Evolutionary conservation across 1,140 invertebrate species (phyloP).

Genomic region (Papilio glaucus): DNA sequence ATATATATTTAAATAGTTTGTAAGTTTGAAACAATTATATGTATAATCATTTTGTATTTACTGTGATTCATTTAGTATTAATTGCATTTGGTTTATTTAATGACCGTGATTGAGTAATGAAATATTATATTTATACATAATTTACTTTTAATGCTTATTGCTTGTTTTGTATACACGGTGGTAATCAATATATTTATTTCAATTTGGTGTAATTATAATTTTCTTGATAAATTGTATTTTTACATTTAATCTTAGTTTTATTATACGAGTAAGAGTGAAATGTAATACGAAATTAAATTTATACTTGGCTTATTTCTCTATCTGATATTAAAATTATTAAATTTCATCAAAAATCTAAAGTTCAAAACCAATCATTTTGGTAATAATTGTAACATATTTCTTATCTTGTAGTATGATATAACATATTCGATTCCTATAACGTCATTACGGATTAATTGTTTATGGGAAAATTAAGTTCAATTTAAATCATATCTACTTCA

Average conservation of each 20-base stretch:
- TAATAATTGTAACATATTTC: too few relatives aligned
- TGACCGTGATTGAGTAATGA: conserved; percentile 1
- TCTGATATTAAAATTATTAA: too few relatives aligned
- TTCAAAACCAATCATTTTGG: too few relatives aligned
- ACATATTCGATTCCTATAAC: too few relatives aligned
- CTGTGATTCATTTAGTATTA: conserved; percentile 76
- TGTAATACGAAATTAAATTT: not conserved
- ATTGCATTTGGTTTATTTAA: conserved; percentile 45
- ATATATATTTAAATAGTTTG: conserved; percentile 44
- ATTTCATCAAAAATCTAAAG: too few relatives aligned
- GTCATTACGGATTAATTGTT: too few relatives aligned
- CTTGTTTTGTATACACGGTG: conserved; percentile 1
- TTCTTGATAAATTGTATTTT: not conserved
- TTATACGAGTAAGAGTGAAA: not conserved
- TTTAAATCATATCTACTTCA: too few relatives aligned
- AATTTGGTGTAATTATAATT: conserved; percentile 16
- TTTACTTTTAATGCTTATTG: conserved; percentile 15
- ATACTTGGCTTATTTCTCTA: too few relatives aligned
- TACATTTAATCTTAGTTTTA: conserved; percentile 19
- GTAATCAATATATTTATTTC: conserved; percentile 23
- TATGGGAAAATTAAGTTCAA: too few relatives aligned
- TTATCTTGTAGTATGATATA: too few relatives aligned
- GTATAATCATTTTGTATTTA: conserved; percentile 64
- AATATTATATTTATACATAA: conserved; percentile 34
- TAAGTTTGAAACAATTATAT: conserved; percentile 51